Evolutionary conservation across 1,140 invertebrate species (phyloP).

Genomic region (Cyclargus thomasi): DNA sequence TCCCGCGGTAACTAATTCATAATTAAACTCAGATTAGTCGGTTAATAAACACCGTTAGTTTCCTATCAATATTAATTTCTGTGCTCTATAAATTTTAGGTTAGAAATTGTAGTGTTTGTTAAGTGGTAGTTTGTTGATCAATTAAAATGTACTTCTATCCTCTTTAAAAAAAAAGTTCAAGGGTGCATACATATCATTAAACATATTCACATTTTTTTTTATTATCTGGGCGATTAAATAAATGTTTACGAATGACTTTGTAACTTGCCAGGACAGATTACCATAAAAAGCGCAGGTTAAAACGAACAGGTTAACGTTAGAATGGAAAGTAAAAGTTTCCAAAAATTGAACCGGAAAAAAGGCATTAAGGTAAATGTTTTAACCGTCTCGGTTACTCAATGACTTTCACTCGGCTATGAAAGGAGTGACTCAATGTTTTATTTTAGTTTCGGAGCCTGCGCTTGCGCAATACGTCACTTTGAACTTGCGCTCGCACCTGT

Average conservation of each 20-base stretch:
- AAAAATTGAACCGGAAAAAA: slow-evolving; percentile 16
- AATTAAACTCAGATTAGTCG: background rate
- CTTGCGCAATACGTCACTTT: background rate
- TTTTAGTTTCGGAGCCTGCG: slow-evolving; percentile 12
- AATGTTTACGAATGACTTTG: too few species aligned
- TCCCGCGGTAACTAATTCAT: background rate
- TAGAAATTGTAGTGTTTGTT: background rate
- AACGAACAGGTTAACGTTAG: background rate
- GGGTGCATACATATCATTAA: too few species aligned
- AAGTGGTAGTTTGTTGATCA: too few species aligned
- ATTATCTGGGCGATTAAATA: too few species aligned
- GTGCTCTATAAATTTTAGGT: background rate
- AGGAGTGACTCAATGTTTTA: slow-evolving; percentile 39
- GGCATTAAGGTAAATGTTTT: slow-evolving; percentile 44
- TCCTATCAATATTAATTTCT: background rate
- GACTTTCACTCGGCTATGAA: slow-evolving; percentile 67
- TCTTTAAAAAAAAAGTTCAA: too few species aligned
- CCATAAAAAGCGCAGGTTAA: background rate
- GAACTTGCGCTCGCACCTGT: background rate
- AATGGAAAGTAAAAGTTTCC: slow-evolving; percentile 17
- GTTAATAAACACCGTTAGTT: background rate
- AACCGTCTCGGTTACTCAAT: slow-evolving; percentile 55
- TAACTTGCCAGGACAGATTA: too few species aligned
- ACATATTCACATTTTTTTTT: too few species aligned
- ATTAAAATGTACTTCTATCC: too few species aligned